These are phyloP conservation scores for Accipiter virgatus DNA, from an alignment of 2,113 vertebrate genomes.

Conservation along the genomic window DNA sequence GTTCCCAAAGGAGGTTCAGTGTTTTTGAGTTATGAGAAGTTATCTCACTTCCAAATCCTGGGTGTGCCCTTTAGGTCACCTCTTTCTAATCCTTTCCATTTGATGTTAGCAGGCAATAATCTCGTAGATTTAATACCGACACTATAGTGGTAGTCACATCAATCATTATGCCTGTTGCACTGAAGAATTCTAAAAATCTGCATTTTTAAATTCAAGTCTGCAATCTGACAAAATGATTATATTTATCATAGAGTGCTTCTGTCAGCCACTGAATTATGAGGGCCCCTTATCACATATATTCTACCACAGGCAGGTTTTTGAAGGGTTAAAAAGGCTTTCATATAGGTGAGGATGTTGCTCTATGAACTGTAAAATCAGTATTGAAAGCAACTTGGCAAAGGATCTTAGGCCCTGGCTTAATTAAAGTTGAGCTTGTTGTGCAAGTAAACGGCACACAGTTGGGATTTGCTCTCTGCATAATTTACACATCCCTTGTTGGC, in stretches of 20 bases:
- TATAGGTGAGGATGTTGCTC: constrained; percentile 52
- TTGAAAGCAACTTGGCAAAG: constrained; percentile 62
- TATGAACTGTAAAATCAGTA: constrained; percentile 62
- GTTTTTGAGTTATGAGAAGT: background rate
- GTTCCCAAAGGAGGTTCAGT: background rate
- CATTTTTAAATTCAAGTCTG: background rate
- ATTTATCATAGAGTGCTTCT: background rate
- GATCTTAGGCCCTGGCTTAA: constrained; percentile 58
- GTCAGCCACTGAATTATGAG: background rate
- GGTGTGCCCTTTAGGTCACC: background rate
- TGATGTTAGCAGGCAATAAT: background rate
- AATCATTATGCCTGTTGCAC: background rate
- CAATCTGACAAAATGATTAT: background rate
- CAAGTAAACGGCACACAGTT: constrained; percentile 65
- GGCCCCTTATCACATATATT: background rate
- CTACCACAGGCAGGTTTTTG: background rate
- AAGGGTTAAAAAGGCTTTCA: constrained; percentile 48
- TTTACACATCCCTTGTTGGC: constrained; percentile 57
- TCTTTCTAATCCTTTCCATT: constrained; percentile 3
- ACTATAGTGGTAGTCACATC: background rate
- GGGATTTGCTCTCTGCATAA: constrained; percentile 63
- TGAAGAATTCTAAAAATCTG: background rate
- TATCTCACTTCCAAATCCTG: background rate
- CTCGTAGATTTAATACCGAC: background rate
- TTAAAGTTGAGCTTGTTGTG: constrained; percentile 71